phyloP scores from a whole-genome alignment of 1,140 invertebrate species.

The Penaeus vannamei region DNA sequence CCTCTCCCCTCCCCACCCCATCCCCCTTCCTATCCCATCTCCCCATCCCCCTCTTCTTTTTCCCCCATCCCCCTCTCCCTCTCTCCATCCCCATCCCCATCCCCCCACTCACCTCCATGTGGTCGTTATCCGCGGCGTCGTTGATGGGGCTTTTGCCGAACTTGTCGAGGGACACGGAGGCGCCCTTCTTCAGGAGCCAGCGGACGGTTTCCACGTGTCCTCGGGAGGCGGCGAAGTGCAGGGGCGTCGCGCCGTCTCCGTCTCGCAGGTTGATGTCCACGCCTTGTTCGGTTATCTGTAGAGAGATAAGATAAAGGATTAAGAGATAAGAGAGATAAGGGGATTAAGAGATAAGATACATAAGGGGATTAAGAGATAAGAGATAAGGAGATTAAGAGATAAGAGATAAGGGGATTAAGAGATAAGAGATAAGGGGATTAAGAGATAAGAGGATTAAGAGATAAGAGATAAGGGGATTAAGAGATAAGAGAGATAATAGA shows the following conservation, averaged over 20 bases:
- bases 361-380: neutral
- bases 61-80: too few species aligned
- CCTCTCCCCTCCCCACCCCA: neutral
- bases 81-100: neutral
- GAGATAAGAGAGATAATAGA: neutral
- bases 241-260: conserved; percentile 85
- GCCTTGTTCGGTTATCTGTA: conserved; percentile 84
- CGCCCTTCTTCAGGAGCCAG: conserved; percentile 86
- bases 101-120: conserved; percentile 81
- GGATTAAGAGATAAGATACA: neutral
- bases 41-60: too few species aligned
- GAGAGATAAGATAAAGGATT: conserved; percentile 59
- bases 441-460: neutral
- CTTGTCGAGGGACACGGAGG: conserved; percentile 83
- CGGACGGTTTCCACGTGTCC: conserved; percentile 86
- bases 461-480: neutral
- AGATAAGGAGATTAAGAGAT: neutral
- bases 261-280: conserved; percentile 87
- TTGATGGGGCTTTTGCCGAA: conserved; percentile 90
- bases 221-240: conserved; percentile 81
- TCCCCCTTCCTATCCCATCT: neutral
- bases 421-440: neutral
- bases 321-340: neutral
- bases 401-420: neutral
- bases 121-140: conserved; percentile 90